These are phyloP conservation scores for Channa striata DNA, from an alignment of 2,797 vertebrate genomes.

Conservation along the genomic window DNA sequence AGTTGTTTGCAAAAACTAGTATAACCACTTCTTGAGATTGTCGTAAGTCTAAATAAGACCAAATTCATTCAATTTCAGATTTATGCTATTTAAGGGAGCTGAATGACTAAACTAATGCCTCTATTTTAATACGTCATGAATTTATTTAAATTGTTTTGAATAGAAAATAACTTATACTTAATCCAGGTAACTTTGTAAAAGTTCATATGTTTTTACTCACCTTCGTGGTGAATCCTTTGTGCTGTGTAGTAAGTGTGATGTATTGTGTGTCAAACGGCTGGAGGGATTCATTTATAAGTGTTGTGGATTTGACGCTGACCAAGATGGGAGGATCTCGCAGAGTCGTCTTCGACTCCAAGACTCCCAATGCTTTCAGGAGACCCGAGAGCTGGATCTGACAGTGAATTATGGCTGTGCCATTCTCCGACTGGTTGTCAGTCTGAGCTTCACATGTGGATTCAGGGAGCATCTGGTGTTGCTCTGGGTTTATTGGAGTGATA, in stretches of 20 bases:
- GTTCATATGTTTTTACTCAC: slow-evolving; percentile 57
- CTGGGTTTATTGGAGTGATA: slow-evolving; percentile 19
- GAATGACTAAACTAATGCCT: too few species aligned
- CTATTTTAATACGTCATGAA: not conserved
- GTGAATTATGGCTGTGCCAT: not conserved
- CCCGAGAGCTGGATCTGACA: not conserved
- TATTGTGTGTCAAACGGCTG: not conserved
- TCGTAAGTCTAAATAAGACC: not conserved
- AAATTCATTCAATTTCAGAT: not conserved
- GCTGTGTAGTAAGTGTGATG: not conserved
- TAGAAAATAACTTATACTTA: not conserved
- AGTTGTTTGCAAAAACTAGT: not conserved
- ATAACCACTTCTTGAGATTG: not conserved
- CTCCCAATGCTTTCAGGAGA: not conserved
- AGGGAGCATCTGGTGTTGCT: not conserved
- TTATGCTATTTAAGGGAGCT: too few species aligned
- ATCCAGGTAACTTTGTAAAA: slow-evolving; percentile 10
- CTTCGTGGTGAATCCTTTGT: slow-evolving; percentile 14
- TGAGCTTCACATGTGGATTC: slow-evolving; percentile 19
- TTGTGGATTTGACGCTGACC: slow-evolving; percentile 52
- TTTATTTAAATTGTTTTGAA: not conserved
- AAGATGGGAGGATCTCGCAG: slow-evolving; percentile 64
- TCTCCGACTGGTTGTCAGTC: slow-evolving; percentile 9
- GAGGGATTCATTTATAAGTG: slow-evolving; percentile 65
- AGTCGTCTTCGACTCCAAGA: not conserved